Base-by-base conservation (phyloP, 1,140 invertebrate genomes). In the Elymnias hypermnestra region DNA sequence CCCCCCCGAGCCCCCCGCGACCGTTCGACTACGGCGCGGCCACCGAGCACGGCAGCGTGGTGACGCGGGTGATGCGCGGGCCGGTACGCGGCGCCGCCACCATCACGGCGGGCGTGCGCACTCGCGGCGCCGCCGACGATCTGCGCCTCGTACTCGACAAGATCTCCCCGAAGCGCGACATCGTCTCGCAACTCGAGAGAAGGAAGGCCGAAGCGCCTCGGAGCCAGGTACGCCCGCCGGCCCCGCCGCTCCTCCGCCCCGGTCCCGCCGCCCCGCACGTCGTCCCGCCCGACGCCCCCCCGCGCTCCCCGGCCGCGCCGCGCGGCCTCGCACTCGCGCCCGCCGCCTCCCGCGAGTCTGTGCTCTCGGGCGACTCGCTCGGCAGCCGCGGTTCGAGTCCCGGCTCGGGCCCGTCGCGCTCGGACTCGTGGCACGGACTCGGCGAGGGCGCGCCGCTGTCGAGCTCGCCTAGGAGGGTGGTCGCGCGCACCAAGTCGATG, bases 341-440 rank as follows among this genome's bases (percentile, higher is more conserved):
- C 49, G 62, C 57, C 46, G 63, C 68, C n/a, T 72, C 66, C 39
- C 65, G 71, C 44, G 69, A 72, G 43, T 71, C 72, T 3, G 44
- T 70, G 21, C 37, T 61, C 33, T 72, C 79, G 25, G 63, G 62
- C 41, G 65, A 73, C 51, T 70, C 74, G 14, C 61, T 68, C 53
- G 53, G 69, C 38, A 61, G 75, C 69, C 59, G 63, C 51, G 67
- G 64, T 54, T 75, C 57, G 14, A 64, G 64, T 39, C 64, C 75
- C 57, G 44, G 62, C 72, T 36, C 52, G 4, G 57, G 58, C 3
- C 68, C 94, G n/a, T 91, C 90, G 21, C 93, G 94, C 69, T 93
- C 92, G 1, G 93, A 93, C 72, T 94, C 93, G 0, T 94, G 94
- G 93, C 91, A 94, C 62, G 92, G 94, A 53, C 53, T 88, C 19